Percentiles rank a stretch among this genome's conserved stretches.
Conservation (phyloP, 1,140 invertebrate species). For the Lethocerus indicus region DNA sequence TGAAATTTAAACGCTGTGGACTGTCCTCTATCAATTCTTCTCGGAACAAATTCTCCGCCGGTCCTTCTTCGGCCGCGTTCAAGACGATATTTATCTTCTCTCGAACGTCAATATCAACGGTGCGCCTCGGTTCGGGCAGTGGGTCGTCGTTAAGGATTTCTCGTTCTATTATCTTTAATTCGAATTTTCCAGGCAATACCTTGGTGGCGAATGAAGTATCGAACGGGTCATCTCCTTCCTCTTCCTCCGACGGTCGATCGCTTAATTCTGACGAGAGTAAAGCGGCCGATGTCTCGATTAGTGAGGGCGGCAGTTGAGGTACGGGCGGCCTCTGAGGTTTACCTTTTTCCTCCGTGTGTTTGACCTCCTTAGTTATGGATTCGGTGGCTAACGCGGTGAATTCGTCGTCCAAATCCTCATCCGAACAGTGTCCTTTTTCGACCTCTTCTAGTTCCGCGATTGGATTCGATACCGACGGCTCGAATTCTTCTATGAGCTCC, state of each 20-base stretch:
- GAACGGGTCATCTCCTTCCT: conserved; percentile 49
- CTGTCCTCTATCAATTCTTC: conserved; percentile 8
- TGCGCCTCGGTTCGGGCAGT: conserved; percentile 33
- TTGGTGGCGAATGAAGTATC: conserved; percentile 70
- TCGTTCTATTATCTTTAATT: conserved; percentile 41
- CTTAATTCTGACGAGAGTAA: neutral
- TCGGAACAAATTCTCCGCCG: conserved; percentile 7
- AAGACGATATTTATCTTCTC: conserved; percentile 28
- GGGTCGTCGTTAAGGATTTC: conserved; percentile 24
- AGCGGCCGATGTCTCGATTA: neutral
- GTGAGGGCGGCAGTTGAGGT: neutral
- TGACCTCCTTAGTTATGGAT: conserved; percentile 38
- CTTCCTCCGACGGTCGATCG: neutral
- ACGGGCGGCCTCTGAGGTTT: conserved; percentile 12
- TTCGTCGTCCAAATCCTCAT: conserved; percentile 42
- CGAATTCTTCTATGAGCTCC: conserved; percentile 25
- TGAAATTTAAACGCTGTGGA: conserved; percentile 13
- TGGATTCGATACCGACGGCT: neutral
- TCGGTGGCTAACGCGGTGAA: conserved; percentile 56
- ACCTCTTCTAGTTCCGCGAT: conserved; percentile 17
- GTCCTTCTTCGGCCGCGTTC: neutral
- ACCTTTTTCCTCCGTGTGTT: conserved; percentile 8
- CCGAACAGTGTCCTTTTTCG: no score
- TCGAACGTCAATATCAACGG: neutral
- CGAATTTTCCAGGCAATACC: conserved; percentile 47